Base-by-base conservation (phyloP, 92 coral and sea anemone species). In the Parazoanthus atlanticus region DNA sequence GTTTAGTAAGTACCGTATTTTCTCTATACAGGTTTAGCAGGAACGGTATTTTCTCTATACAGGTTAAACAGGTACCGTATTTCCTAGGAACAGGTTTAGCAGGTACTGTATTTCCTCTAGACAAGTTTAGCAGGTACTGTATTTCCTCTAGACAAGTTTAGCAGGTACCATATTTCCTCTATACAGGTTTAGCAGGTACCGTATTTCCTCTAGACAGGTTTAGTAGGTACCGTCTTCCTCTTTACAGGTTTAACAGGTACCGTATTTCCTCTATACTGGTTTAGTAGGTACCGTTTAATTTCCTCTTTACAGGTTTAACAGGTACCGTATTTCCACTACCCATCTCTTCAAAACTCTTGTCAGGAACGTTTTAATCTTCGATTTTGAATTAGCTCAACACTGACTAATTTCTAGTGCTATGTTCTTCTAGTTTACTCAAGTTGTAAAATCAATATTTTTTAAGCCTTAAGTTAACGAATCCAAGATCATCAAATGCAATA, bases 41-140 rank as follows among this genome's bases (percentile, higher is more conserved):
- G 81, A 72, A 9, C 33, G n/a, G 21, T 21, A 67, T 25, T 67
- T 6, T 31, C 32, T 67, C 21, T 25, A 25, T 23, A 67, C 31
- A 36, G 79, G 79, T 36, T 74, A 17, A 74, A 34, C 38, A 74
- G 79, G 79, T 36, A 74, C 79, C 34, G 25, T 52, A 16, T 52
- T 52, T 6, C 61, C 61, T 52, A 12, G 6, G 8, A 6, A 10
- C 15, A 52, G 19, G 15, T 52, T 52, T 11, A 52, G 13, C 19
- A 10, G 17, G 61, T 52, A 56, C 6, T 3, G 21, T 56, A 17
- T 56, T 56, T 56, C 66, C 25, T 56, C 25, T 3, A 56, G 0
- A 86, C 88, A 90, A 34, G 79, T 79, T 93, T 76, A 78, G 80
- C 78, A 78, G 66, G 81, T 25, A 30, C 13, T 2, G 21, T 21